These are phyloP conservation scores for Zaprionus ghesquierei DNA, from an alignment of 1,140 invertebrate species.

Conservation along the genomic window DNA sequence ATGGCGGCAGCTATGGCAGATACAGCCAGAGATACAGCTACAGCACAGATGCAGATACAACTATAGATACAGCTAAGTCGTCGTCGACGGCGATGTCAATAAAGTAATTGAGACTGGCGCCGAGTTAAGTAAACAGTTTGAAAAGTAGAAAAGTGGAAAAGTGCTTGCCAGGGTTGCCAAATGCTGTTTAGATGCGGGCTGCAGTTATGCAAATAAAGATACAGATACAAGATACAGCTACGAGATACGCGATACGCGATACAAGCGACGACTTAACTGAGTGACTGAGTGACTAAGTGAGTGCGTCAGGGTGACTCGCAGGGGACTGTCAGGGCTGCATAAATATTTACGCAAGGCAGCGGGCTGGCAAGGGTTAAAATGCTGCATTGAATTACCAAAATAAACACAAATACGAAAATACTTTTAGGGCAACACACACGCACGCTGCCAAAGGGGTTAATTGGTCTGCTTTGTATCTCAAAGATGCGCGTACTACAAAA, in stretches of 20 bases:
- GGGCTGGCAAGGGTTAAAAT: slow-evolving; percentile 72
- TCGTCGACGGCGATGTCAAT: slow-evolving; percentile 52
- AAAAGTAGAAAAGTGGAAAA: slow-evolving; percentile 14
- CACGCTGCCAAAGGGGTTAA: slow-evolving; percentile 62
- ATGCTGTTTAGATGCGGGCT: slow-evolving; percentile 43
- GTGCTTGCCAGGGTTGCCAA: slow-evolving; percentile 47
- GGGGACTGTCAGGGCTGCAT: slow-evolving; percentile 30
- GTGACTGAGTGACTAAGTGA: slow-evolving; percentile 31
- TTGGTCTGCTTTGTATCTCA: slow-evolving; percentile 68
- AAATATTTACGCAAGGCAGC: slow-evolving; percentile 72
- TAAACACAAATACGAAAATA: slow-evolving; percentile 74
- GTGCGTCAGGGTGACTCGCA: slow-evolving; percentile 34
- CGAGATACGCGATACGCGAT: neutral
- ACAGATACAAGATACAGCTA: slow-evolving; percentile 30
- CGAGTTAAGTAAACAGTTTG: slow-evolving; percentile 38
- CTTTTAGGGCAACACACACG: slow-evolving; percentile 47
- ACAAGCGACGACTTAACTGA: slow-evolving; percentile 5
- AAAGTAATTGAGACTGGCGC: slow-evolving; percentile 80
- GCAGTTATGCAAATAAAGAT: slow-evolving; percentile 61
- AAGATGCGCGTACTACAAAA: slow-evolving; percentile 49
- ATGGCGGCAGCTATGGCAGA: slow-evolving; percentile 13
- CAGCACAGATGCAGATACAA: neutral
- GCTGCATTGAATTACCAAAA: slow-evolving; percentile 78
- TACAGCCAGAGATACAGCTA: neutral
- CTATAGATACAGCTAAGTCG: neutral